A percentile compares a stretch with the other conserved stretches of the same genome.
These are phyloP conservation scores for Brachyistius frenatus DNA, from an alignment of 2,113 vertebrate genomes.

Conservation along the genomic window DNA sequence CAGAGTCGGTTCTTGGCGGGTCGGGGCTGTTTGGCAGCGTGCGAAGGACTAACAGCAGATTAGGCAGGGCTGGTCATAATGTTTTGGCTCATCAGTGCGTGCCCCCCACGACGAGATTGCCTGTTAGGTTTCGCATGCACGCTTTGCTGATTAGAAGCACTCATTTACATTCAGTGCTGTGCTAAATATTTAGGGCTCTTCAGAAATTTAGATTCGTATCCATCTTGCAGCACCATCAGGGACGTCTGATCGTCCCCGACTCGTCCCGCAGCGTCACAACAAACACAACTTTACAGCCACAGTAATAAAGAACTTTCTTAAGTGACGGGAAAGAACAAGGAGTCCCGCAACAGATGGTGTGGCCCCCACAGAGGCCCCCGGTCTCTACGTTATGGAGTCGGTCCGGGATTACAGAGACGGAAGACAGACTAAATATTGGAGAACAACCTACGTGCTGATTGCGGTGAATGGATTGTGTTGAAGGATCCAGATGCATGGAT, in stretches of 20 bases:
- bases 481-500: conserved; percentile 19
- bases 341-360: background rate
- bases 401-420: background rate
- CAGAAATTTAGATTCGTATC: background rate
- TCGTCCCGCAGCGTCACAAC: no score
- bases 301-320: background rate
- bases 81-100: background rate
- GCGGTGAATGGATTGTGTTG: conserved; percentile 21
- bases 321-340: background rate
- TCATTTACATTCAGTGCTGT: background rate
- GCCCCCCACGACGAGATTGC: no score
- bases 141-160: background rate
- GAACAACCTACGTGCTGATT: conserved; percentile 13
- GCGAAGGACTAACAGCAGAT: background rate
- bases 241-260: background rate
- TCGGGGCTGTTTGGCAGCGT: background rate
- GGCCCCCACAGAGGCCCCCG: background rate
- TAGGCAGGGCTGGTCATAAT: background rate
- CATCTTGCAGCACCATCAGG: background rate
- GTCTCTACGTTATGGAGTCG: background rate
- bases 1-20: background rate
- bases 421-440: background rate
- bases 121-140: no score
- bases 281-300: background rate
- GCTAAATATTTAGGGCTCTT: no score